Evolutionary conservation across 2,888 invertebrate species (phyloP).

Genomic region (Acanthococcus lagerstroemiae): DNA sequence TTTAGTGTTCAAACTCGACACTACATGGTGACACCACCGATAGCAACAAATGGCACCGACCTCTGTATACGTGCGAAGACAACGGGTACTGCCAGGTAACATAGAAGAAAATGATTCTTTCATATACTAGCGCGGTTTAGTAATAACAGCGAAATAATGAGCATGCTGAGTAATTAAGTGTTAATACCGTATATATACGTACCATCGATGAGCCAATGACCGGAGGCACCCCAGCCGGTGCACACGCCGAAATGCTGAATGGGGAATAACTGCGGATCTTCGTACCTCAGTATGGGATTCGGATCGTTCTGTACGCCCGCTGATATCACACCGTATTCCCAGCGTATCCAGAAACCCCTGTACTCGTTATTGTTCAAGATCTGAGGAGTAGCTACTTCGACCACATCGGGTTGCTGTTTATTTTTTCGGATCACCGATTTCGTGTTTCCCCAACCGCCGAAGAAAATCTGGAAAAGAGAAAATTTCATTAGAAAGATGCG

Average conservation of each 20-base stretch:
- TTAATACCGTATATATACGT: slow-evolving; percentile 36
- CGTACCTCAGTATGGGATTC: slow-evolving; percentile 61
- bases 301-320: slow-evolving; percentile 64
- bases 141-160: too few species aligned
- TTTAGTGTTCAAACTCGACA: too few species aligned
- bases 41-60: background rate
- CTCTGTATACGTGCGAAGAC: background rate
- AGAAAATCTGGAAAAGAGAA: slow-evolving; percentile 54
- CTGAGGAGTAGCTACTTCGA: slow-evolving; percentile 58
- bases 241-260: slow-evolving; percentile 68
- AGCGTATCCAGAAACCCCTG: slow-evolving; percentile 76
- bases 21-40: too few species aligned
- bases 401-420: slow-evolving; percentile 62
- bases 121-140: too few species aligned
- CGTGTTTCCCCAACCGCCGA: slow-evolving; percentile 79
- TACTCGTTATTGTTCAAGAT: slow-evolving; percentile 63
- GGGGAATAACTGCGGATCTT: slow-evolving; percentile 59
- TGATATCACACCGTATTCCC: slow-evolving; percentile 52
- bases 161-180: background rate
- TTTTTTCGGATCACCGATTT: slow-evolving; percentile 76
- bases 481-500: too few species aligned
- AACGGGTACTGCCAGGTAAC: background rate
- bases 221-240: slow-evolving; percentile 76
- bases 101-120: too few species aligned
- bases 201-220: slow-evolving; percentile 75